These are phyloP conservation scores for Lithophane leautieri DNA, from an alignment of 2,888 invertebrate genomes.

Conservation along the genomic window DNA sequence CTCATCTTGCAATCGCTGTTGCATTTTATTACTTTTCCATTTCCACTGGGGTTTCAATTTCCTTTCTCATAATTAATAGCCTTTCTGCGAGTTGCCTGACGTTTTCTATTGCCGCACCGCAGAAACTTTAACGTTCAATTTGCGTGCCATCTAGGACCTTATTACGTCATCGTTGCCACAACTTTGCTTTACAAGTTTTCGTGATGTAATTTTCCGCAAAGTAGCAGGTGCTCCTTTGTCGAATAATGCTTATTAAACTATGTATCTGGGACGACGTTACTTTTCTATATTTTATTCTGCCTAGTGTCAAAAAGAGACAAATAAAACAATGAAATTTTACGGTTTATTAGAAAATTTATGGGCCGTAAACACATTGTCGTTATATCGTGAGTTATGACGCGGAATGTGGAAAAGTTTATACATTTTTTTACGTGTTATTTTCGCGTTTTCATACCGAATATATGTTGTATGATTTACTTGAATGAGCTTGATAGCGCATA, in stretches of 20 bases:
- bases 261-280: neutral
- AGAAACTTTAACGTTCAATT: constrained; percentile 86
- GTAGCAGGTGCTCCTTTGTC: constrained; percentile 34
- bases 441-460: constrained; percentile 53
- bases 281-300: constrained; percentile 19
- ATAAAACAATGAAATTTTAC: constrained; percentile 80
- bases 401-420: constrained; percentile 72
- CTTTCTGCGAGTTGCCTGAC: constrained; percentile 85
- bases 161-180: constrained; percentile 66
- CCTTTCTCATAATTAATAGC: constrained; percentile 90
- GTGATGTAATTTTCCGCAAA: constrained; percentile 45
- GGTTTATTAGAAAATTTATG: constrained; percentile 84
- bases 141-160: constrained; percentile 80
- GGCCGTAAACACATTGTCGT: constrained; percentile 82
- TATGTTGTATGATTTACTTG: constrained; percentile 55
- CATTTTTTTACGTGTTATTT: constrained; percentile 57
- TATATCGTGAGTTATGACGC: constrained; percentile 77
- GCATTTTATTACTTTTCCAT: constrained; percentile 91
- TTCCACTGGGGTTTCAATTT: constrained; percentile 90
- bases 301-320: constrained; percentile 56
- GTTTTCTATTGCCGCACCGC: constrained; percentile 83
- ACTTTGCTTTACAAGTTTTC: constrained; percentile 54
- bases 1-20: constrained; percentile 89
- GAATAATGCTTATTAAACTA: constrained; percentile 21
- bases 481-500: constrained; percentile 33